Conservation (phyloP, 2,888 invertebrate species). For the Plebejus melissa region DNA sequence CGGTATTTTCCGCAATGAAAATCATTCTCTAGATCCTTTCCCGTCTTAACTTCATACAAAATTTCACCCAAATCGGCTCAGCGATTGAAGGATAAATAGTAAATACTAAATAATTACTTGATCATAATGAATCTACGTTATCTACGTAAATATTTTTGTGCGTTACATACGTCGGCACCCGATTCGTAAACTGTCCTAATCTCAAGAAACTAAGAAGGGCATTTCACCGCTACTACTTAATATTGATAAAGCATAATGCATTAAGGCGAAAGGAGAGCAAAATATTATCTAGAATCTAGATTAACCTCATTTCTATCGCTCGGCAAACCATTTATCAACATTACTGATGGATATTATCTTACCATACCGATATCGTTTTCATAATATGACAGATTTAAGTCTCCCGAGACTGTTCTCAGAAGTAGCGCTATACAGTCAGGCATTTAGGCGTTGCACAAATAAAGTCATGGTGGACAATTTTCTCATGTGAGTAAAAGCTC, state of each 20-base stretch:
- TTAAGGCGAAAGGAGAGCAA: conserved; percentile 12
- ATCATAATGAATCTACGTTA: neutral
- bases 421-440: neutral
- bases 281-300: conserved; percentile 18
- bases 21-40: too few species aligned
- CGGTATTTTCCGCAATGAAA: too few species aligned
- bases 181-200: neutral
- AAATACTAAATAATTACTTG: too few species aligned
- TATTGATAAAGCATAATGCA: conserved; percentile 18
- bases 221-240: conserved; percentile 6
- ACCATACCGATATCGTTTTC: neutral
- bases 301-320: conserved; percentile 12
- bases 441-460: neutral
- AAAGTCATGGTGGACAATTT: neutral
- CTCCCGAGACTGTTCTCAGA: neutral
- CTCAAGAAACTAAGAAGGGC: neutral
- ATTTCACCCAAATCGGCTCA: too few species aligned
- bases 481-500: conserved; percentile 14
- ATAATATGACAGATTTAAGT: neutral
- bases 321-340: conserved; percentile 1
- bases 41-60: too few species aligned
- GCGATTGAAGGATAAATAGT: too few species aligned
- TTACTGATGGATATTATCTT: conserved; percentile 10
- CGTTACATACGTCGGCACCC: neutral
- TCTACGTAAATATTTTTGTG: neutral